Percentiles rank a stretch among this genome's conserved stretches.
phyloP scores from a whole-genome alignment of 2,797 vertebrate genomes.

The Myripristis jacobus region DNA sequence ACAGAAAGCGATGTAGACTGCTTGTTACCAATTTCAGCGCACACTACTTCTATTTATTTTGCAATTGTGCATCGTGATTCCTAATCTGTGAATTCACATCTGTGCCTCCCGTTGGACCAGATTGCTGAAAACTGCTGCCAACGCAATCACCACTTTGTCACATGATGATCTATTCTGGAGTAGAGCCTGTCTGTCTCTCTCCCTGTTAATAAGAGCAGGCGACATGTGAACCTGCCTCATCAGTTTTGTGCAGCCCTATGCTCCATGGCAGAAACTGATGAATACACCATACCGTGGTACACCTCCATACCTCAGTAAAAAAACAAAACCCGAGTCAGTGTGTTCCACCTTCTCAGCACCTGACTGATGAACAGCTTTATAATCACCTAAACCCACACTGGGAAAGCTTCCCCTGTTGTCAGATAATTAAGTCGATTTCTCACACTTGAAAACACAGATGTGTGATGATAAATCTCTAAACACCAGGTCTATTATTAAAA shows the following conservation, averaged over 20 bases:
- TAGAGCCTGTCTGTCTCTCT: background rate
- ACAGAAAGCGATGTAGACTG: background rate
- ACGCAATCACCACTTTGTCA: background rate
- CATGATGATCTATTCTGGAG: conserved; percentile 17
- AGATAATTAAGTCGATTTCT: conserved; percentile 73
- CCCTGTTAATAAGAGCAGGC: conserved; percentile 19
- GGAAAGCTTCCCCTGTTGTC: conserved; percentile 35
- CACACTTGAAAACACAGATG: conserved; percentile 59
- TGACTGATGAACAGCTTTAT: conserved; percentile 74
- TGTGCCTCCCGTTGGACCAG: conserved; percentile 9
- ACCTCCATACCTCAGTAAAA: conserved; percentile 40
- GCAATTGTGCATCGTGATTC: background rate
- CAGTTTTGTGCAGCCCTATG: conserved; percentile 20
- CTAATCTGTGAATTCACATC: background rate
- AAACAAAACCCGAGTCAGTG: conserved; percentile 39
- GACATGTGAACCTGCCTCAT: conserved; percentile 10
- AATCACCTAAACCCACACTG: conserved; percentile 71
- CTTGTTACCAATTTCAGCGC: conserved; percentile 6
- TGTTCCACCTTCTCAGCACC: conserved; percentile 69
- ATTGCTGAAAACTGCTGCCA: conserved; percentile 4
- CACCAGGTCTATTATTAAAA: conserved; percentile 50
- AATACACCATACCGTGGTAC: conserved; percentile 27
- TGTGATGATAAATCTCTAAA: conserved; percentile 36
- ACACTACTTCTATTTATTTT: conserved; percentile 1
- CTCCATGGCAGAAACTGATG: conserved; percentile 34